phyloP scores from a whole-genome alignment of 2,797 vertebrate species.

The Schizopygopsis malacanthus region DNA sequence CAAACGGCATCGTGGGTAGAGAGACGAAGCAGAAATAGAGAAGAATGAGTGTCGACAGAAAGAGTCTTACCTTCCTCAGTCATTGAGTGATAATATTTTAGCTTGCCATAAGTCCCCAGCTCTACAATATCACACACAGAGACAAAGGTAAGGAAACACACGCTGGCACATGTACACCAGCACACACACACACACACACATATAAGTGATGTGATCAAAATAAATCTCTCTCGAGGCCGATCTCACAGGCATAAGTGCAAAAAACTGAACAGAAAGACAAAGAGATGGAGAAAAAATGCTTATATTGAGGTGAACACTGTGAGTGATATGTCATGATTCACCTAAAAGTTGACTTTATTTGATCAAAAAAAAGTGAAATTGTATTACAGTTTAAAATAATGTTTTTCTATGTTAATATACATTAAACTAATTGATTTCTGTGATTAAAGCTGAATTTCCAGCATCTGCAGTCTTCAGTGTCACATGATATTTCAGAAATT shows the following conservation, averaged over 20 bases:
- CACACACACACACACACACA: conserved; percentile 41
- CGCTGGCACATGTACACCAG: conserved; percentile 18
- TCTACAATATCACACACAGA: conserved; percentile 99
- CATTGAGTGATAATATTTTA: conserved; percentile 99
- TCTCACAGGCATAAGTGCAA: conserved; percentile 63
- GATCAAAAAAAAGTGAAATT: background rate
- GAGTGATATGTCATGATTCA: background rate
- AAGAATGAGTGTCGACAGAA: conserved; percentile 65
- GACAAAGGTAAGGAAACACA: conserved; percentile 91
- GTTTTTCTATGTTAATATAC: background rate
- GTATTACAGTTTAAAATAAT: background rate
- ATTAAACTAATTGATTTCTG: background rate
- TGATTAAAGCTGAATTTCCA: background rate
- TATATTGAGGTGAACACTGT: background rate
- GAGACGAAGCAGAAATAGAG: conserved; percentile 53
- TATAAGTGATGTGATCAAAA: conserved; percentile 48
- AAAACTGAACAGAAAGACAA: background rate
- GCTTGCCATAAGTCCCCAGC: conserved; percentile 99
- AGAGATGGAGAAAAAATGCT: background rate
- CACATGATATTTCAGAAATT: background rate
- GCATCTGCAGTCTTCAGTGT: background rate
- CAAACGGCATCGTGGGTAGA: conserved; percentile 44
- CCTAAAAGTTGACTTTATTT: background rate
- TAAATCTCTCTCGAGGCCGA: conserved; percentile 45
- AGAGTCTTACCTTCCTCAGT: conserved; percentile 98